Base-by-base conservation (phyloP, 2,888 invertebrate species). In the Deilephila porcellus region DNA sequence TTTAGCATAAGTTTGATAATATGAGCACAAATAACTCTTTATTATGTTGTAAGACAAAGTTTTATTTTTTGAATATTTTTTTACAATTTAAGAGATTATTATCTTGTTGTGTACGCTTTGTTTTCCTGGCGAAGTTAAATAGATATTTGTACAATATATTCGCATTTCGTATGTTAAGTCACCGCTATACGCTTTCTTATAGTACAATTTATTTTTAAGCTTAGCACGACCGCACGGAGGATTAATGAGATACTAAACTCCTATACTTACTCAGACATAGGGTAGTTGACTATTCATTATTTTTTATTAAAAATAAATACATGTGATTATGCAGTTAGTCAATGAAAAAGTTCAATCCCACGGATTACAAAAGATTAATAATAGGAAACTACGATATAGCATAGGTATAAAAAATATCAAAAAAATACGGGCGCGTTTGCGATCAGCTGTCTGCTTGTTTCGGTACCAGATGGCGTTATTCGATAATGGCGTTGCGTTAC, bases 191-290 rank as follows among this genome's bases (percentile, higher is more conserved):
- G 89, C 89, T 89, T 88, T 86, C 82, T 85, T 77, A 88, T 84
- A 86, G 88, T 89, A 89, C 88, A 89, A 89, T 85, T 88, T 82
- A 82, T 86, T 87, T 85, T 63, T 88, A 88, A 88, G 85, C 85
- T 82, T 85, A 79, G 82, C 85, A 83, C 83, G 78, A 82, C 82
- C 72, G 83, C 86, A 86, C 84, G 80, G 80, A 74, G 78, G 83
- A 85, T 82, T 83, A 83, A 81, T 85, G 52, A 71, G 53, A 62
- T 70, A 70, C 70, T 64, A 34, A 19, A n/a, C 5, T 45, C 45
- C 14, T 11, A 45, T 45, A 45, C 11, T 3, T 45, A 45, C 45
- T 45, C 45, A 11, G 45, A 45, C 14, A 45, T 45, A 11, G 45
- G 45, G 45, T 45, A 45, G 45, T 45, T 45, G 45, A 45, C 45